phyloP scores from a whole-genome alignment of 2,797 vertebrate species.

The Furcifer pardalis region DNA sequence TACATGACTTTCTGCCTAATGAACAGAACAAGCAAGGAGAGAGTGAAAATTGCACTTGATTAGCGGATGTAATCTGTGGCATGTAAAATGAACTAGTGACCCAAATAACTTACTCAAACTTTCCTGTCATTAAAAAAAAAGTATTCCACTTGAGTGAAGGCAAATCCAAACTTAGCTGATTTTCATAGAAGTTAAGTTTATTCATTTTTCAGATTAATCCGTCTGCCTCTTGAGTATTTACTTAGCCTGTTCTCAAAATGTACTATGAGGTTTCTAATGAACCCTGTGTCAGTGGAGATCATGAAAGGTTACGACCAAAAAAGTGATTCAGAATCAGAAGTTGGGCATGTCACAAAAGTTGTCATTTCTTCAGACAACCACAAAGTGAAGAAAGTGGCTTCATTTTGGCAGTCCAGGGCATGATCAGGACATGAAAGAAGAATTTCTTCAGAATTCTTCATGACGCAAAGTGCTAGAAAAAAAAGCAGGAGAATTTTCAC shows the following conservation, averaged over 20 bases:
- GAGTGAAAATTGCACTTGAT: neutral
- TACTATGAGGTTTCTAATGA: neutral
- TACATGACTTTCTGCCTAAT: neutral
- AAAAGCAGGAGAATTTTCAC: neutral
- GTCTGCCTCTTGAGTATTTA: neutral
- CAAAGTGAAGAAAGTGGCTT: too few species aligned
- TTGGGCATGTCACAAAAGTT: neutral
- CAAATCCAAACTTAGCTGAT: neutral
- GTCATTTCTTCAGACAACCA: neutral
- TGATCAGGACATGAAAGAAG: too few species aligned
- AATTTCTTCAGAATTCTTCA: neutral
- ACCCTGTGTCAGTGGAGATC: neutral
- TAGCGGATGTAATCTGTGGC: neutral
- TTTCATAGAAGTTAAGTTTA: neutral
- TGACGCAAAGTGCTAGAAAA: neutral
- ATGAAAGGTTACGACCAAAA: neutral
- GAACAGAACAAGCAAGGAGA: neutral
- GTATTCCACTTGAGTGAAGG: neutral
- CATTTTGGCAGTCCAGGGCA: too few species aligned
- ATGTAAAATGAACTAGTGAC: conserved; percentile 4
- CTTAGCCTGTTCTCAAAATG: neutral
- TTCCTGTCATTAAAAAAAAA: conserved; percentile 13
- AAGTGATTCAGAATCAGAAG: neutral
- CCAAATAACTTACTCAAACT: neutral
- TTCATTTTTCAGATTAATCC: neutral